These are phyloP conservation scores for Tychaedon coryphoeus DNA, from an alignment of 2,113 vertebrate species.

Conservation along the genomic window DNA sequence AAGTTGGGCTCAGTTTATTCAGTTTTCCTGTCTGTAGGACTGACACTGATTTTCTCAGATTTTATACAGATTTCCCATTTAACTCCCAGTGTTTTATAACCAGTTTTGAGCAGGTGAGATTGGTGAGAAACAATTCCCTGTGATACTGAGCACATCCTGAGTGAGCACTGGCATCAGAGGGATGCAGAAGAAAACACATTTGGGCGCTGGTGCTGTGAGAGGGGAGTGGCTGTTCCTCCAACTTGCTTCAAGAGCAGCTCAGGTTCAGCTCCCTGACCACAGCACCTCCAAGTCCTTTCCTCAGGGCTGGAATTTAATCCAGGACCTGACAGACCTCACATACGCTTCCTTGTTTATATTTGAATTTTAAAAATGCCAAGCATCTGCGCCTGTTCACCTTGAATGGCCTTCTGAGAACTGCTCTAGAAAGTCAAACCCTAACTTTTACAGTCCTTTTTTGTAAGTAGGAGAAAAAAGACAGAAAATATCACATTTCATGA, in stretches of 20 bases:
- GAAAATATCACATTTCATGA: neutral
- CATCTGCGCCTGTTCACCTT: neutral
- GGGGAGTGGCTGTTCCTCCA: neutral
- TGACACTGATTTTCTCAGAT: neutral
- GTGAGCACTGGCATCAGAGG: neutral
- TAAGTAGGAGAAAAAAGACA: neutral
- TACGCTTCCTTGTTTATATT: neutral
- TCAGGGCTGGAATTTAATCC: neutral
- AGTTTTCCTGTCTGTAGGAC: neutral
- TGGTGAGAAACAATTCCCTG: neutral
- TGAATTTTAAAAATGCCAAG: neutral
- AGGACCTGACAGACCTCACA: neutral
- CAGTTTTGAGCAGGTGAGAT: neutral
- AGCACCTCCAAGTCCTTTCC: neutral
- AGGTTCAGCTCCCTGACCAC: neutral
- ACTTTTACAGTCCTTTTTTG: neutral
- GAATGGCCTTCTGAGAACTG: neutral
- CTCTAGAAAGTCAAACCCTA: neutral
- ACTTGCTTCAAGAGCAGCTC: neutral
- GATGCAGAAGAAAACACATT: neutral
- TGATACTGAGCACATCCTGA: neutral
- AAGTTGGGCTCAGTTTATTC: conserved; percentile 5
- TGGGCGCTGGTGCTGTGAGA: neutral
- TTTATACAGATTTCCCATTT: neutral
- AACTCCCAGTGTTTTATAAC: neutral